These are phyloP conservation scores for Drosophila subobscura DNA, from an alignment of 1,140 invertebrate species.

Conservation along the genomic window DNA sequence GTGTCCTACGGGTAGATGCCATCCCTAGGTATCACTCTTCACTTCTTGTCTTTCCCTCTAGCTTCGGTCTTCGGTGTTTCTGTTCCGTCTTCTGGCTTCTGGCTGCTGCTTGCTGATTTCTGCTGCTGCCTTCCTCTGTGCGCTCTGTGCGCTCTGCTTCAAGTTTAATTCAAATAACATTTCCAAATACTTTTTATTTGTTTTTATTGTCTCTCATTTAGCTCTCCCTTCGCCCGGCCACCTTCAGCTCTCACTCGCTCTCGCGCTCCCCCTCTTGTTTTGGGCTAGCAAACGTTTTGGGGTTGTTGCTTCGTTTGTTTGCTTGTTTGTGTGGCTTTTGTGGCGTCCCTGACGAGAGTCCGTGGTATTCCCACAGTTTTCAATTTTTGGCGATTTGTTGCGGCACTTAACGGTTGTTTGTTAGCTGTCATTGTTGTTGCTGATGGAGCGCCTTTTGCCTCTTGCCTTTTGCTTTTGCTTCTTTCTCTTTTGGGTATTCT, in stretches of 20 bases:
- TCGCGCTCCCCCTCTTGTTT: constrained; percentile 12
- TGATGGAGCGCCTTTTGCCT: constrained; percentile 75
- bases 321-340: constrained; percentile 35
- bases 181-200: constrained; percentile 74
- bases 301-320: constrained; percentile 13
- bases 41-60: no score
- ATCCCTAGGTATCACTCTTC: no score
- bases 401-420: constrained; percentile 80
- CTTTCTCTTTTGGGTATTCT: no score
- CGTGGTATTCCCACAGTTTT: constrained; percentile 74
- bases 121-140: constrained; percentile 19
- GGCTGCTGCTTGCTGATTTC: no score
- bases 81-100: background rate
- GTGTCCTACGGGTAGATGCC: no score
- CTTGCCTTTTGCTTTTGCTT: constrained; percentile 3
- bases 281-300: constrained; percentile 43
- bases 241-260: constrained; percentile 8
- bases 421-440: constrained; percentile 80
- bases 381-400: constrained; percentile 82
- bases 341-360: constrained; percentile 23
- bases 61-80: no score
- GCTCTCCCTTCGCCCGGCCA: background rate
- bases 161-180: constrained; percentile 71
- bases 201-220: constrained; percentile 66
- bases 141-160: constrained; percentile 25